Evolutionary conservation across 2,888 invertebrate species (phyloP).

Genomic region (Agrochola circellaris): DNA sequence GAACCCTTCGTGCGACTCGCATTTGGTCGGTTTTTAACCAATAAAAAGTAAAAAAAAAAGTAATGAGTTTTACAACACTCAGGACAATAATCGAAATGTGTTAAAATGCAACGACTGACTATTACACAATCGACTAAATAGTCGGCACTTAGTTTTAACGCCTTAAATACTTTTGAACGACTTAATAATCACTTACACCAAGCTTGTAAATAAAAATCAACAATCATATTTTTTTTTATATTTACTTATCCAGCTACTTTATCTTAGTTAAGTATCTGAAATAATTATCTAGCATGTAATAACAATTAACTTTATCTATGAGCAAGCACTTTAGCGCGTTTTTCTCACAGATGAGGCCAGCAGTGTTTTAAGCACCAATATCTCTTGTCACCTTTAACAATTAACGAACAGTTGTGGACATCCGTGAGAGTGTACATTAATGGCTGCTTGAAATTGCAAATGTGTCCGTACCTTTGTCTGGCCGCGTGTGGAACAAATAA

Average conservation of each 20-base stretch:
- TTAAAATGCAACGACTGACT: conserved; percentile 5
- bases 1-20: too few species aligned
- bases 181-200: conserved; percentile 14
- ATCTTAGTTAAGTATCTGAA: conserved; percentile 41
- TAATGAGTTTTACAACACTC: conserved; percentile 1
- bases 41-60: background rate
- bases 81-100: conserved; percentile 4
- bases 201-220: conserved; percentile 14
- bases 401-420: conserved; percentile 72
- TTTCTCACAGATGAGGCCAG: conserved; percentile 26
- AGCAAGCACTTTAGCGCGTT: conserved; percentile 44
- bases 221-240: conserved; percentile 19
- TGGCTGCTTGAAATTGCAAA: conserved; percentile 80
- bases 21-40: too few species aligned
- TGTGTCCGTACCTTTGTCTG: conserved; percentile 70
- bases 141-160: conserved; percentile 41
- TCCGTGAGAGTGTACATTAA: conserved; percentile 73
- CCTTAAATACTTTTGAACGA: conserved; percentile 44
- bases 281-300: conserved; percentile 42
- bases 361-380: conserved; percentile 72
- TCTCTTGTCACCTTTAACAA: conserved; percentile 82
- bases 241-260: conserved; percentile 6
- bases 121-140: conserved; percentile 22
- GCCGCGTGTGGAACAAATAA: conserved; percentile 73
- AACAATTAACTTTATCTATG: conserved; percentile 55